phyloP scores from a whole-genome alignment of 2,797 vertebrate species.

The Meda fulgida region DNA sequence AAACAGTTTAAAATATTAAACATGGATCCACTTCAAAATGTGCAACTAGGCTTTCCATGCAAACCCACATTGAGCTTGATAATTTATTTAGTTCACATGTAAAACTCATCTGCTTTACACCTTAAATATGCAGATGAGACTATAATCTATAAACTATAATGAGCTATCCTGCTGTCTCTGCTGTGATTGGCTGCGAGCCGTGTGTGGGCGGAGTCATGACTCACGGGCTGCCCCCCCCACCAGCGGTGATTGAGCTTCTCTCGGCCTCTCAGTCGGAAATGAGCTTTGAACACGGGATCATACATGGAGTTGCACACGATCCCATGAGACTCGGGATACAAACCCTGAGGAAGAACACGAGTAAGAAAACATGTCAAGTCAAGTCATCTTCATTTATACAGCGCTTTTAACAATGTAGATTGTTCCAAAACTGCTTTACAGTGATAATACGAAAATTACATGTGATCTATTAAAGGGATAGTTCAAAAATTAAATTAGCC shows the following conservation, averaged over 20 bases:
- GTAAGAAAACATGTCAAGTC: too few relatives aligned
- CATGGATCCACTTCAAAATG: neutral
- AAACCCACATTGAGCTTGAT: neutral
- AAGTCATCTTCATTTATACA: too few relatives aligned
- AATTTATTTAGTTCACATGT: neutral
- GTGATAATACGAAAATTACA: too few relatives aligned
- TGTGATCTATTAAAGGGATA: too few relatives aligned
- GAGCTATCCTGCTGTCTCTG: neutral
- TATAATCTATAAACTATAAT: neutral
- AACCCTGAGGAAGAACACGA: conserved; percentile 78
- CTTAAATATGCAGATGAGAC: neutral
- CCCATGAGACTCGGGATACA: conserved; percentile 98
- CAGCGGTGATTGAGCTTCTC: conserved; percentile 98
- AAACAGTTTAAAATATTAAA: neutral
- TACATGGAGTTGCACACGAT: conserved; percentile 98
- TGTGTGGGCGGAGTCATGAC: conserved; percentile 62
- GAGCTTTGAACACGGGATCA: conserved; percentile 95
- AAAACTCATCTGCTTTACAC: neutral
- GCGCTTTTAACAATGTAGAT: too few relatives aligned
- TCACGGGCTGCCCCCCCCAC: conserved; percentile 99
- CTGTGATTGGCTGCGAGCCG: neutral
- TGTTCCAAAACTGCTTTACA: too few relatives aligned
- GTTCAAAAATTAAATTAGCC: too few relatives aligned
- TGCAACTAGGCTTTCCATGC: neutral
- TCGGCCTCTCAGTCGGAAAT: conserved; percentile 89